Evolutionary conservation across 2,113 vertebrate genomes (phyloP), one percentile per base, ranked within the genome.

Genomic region (Phasianus colchicus): DNA sequence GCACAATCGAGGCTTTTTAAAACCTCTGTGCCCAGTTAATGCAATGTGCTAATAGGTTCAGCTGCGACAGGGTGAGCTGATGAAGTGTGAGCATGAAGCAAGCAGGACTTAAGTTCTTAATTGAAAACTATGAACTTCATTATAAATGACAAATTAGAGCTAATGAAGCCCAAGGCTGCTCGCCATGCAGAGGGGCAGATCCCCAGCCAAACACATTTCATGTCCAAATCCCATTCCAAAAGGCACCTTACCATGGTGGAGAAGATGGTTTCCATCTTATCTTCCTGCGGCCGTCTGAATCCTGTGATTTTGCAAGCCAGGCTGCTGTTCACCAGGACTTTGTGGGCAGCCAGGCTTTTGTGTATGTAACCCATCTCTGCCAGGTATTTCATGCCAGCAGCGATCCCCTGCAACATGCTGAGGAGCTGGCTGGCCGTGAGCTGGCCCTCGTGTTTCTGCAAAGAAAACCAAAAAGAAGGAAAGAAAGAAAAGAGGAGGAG

Each of bases 351-450:
- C 21, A 99, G 98, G 60, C 98, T 98, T 78, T 98, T 99, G 94
- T 99, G 99, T 5, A 99, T 90, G 7, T 99, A 99, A 92, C 99
- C 99, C 99, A 99, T 99, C 96, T 99, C 99, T 0, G 99, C 98
- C 93, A 99, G 97, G 93, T 99, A 99, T 81, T 98, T 99, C 99
- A 99, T 99, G 92, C 99, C 99, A 1, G 99, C 99, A 2, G 99
- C 98, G 42, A 99, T 98, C 8, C 98, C 98, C 1, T 98, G 98
- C 97, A 99, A 95, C 98, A 99, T 97, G 89, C 98, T 98, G 92
- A 99, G 92, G 75, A 99, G 97, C 97, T 99, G 99, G 27, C 97
- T 94, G 9, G 98, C 97, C 1, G 96, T 97, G 85, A 99, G 87
- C 98, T 99, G 98, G n/a, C 99, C 99, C 90, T 99, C 99, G 0